Evolutionary conservation across 2,888 invertebrate genomes (phyloP), one percentile per base, ranked within the genome.

Genomic region (Herminia tarsipennalis): DNA sequence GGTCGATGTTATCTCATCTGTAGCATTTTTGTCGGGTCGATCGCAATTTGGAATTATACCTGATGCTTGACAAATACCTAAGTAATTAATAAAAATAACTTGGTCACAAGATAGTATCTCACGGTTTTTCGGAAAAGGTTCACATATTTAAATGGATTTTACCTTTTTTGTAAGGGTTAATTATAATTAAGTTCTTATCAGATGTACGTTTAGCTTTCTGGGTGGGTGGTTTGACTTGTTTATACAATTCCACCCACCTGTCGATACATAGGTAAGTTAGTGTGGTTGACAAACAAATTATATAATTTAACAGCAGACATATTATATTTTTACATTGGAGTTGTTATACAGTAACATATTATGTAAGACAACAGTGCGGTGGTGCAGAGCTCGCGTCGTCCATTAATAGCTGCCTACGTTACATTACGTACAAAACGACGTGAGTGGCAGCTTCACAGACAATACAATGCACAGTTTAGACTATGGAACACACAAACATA

Each of bases 381-480:
- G 6, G 22, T n/a, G 39, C 14, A 28, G n/a, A n/a, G 28, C 35
- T 25, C 34, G 30, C 30, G 10, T 16, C 8, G 24, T 24, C 29
- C 46, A 46, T 46, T 46, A 45, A 18, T 34, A 17, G 30, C 37
- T 16, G 37, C 43, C 43, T 36, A 18, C 24, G 8, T 18, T 9
- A 36, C 28, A 6, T 20, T 35, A 17, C 10, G 9, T 18, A 25
- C 33, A 28, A 22, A 12, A 20, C 17, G n/a, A 14, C 5, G 16
- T 41, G 56, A 53, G 46, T 49, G 58, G 36, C 51, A 44, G 32
- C 40, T 28, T 16, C 13, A 40, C 30, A 16, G 27, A 35, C 55
- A 40, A 24, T 34, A 57, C 55, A 56, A 58, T 51, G 48, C 42
- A 44, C 45, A 49, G 49, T 48, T 43, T 41, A 37, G 20, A 33